Evolutionary conservation across 2,797 vertebrate genomes (phyloP).

Genomic region (Somateria mollissima): DNA sequence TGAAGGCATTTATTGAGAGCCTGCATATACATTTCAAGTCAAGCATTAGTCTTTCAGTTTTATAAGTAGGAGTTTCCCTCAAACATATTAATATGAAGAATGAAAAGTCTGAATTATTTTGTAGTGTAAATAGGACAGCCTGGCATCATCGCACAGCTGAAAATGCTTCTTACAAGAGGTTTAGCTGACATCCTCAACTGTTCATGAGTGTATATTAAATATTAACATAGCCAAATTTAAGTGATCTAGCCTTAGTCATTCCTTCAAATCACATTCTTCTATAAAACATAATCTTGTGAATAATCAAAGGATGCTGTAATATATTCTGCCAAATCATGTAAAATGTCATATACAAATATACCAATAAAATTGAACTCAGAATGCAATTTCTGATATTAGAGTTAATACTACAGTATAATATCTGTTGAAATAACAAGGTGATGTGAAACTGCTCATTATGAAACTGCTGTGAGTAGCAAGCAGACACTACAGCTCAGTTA

Average conservation of each 20-base stretch:
- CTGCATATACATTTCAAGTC: neutral
- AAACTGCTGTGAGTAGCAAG: neutral
- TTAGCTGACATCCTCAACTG: neutral
- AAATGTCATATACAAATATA: neutral
- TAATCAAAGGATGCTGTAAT: neutral
- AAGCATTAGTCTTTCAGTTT: neutral
- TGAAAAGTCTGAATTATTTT: neutral
- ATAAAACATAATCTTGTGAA: neutral
- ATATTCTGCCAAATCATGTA: neutral
- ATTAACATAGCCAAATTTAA: neutral
- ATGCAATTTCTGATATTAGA: neutral
- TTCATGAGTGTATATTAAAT: neutral
- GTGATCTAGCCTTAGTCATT: neutral
- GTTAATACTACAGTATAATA: neutral
- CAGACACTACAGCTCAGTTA: neutral
- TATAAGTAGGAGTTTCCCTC: neutral
- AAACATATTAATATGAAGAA: neutral
- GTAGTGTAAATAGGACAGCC: neutral
- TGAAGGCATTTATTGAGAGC: neutral
- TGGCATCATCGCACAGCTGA: neutral
- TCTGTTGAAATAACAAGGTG: neutral
- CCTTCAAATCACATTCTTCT: neutral
- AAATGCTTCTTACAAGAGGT: neutral
- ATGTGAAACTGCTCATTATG: neutral
- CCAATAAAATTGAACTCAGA: neutral